phyloP scores from a whole-genome alignment of 2,888 invertebrate species.

The Electrophaes corylata region DNA sequence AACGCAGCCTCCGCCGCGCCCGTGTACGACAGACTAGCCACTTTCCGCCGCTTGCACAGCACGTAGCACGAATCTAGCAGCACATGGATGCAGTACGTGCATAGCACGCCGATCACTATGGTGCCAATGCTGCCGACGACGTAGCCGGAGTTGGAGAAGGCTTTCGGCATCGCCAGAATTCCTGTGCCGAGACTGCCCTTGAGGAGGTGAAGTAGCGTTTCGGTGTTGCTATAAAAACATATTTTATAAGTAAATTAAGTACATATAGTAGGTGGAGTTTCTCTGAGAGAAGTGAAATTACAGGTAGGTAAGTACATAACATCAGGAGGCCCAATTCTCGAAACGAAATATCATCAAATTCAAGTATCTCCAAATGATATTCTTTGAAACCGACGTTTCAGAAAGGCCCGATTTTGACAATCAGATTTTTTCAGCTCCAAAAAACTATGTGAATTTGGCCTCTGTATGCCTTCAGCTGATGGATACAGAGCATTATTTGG shows the following conservation, averaged over 20 bases:
- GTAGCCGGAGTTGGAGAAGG: constrained; percentile 93
- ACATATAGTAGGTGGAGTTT: no score
- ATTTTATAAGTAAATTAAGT: neutral
- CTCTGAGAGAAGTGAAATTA: no score
- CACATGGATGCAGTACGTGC: constrained; percentile 97
- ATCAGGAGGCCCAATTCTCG: no score
- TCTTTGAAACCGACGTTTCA: no score
- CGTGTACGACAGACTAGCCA: constrained; percentile 91
- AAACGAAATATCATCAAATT: no score
- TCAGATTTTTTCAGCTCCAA: no score
- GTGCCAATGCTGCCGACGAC: constrained; percentile 92
- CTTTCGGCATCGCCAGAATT: constrained; percentile 95
- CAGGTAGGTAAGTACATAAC: no score
- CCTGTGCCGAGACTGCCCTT: constrained; percentile 97
- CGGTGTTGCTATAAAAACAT: constrained; percentile 85
- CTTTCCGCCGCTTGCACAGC: constrained; percentile 83
- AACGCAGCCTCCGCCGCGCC: constrained; percentile 91
- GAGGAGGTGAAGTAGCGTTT: constrained; percentile 92
- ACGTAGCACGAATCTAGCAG: constrained; percentile 89
- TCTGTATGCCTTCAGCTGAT: no score
- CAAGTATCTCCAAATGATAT: no score
- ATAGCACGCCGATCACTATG: constrained; percentile 92
- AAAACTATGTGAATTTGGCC: no score
- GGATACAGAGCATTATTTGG: no score
- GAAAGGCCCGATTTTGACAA: no score